A percentile compares a stretch with the other conserved stretches of the same genome.
These are phyloP conservation scores for Eira barbara DNA, from an alignment of 2,113 vertebrate genomes.

Conservation along the genomic window DNA sequence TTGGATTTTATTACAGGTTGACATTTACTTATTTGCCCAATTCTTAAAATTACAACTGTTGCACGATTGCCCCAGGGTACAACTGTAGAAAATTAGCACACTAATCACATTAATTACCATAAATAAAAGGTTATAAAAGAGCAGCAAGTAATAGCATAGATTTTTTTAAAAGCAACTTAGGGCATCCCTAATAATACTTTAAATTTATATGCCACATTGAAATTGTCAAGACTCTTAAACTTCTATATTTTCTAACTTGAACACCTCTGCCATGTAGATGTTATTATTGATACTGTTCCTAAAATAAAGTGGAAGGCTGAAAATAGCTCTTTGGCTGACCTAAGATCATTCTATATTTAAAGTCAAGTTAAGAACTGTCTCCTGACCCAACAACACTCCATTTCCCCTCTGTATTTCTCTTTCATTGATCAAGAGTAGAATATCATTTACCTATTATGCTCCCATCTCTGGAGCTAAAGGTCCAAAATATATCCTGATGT, in stretches of 20 bases:
- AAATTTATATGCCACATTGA: background rate
- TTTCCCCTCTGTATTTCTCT: background rate
- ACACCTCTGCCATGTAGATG: background rate
- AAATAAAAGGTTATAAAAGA: conserved; percentile 70
- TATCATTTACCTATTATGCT: background rate
- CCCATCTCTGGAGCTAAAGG: background rate
- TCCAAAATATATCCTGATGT: background rate
- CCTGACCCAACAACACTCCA: background rate
- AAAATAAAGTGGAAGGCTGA: background rate
- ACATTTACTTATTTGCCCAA: conserved; percentile 74
- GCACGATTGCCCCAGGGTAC: conserved; percentile 8
- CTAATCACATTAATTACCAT: conserved; percentile 70
- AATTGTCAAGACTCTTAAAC: conserved; percentile 13
- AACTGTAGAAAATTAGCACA: conserved; percentile 62
- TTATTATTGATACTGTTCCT: background rate
- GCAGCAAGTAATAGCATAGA: conserved; percentile 46
- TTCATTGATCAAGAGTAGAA: background rate
- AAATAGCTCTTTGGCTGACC: background rate
- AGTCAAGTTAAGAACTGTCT: background rate
- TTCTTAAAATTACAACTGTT: conserved; percentile 69
- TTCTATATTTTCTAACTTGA: background rate
- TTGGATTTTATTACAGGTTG: conserved; percentile 72
- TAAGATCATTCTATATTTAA: background rate
- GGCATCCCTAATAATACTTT: conserved; percentile 4
- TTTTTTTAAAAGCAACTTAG: conserved; percentile 45